Conservation (phyloP, 1,140 invertebrate species). For the Stegodyphus mimosarum region DNA sequence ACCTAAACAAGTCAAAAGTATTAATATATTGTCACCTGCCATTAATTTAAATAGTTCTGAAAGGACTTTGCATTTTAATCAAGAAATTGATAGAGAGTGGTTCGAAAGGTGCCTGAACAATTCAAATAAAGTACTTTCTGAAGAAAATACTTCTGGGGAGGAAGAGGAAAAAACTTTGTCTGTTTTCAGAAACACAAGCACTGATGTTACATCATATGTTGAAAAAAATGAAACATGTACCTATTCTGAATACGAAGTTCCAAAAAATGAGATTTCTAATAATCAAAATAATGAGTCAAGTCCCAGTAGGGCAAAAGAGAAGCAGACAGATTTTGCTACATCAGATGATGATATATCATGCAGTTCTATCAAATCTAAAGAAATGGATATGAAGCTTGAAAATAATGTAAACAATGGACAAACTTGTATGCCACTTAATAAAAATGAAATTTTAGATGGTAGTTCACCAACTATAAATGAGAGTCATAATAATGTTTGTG, state of each 20-base stretch:
- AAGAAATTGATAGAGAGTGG: constrained; percentile 38
- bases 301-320: neutral
- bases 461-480: neutral
- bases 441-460: neutral
- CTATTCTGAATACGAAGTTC: neutral
- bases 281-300: neutral
- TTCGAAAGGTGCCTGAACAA: constrained; percentile 14
- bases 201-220: neutral
- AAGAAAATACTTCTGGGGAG: neutral
- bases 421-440: neutral
- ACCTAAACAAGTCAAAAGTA: neutral
- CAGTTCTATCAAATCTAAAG: neutral
- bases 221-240: neutral
- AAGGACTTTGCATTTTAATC: constrained; percentile 24
- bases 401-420: neutral
- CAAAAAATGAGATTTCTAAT: neutral
- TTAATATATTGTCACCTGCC: constrained; percentile 25
- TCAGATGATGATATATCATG: neutral
- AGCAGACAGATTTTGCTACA: neutral
- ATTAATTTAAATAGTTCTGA: neutral
- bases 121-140: neutral
- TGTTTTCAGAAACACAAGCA: neutral
- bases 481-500: neutral
- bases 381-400: neutral
- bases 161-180: neutral